Percentiles rank a stretch among this genome's conserved stretches.
These are phyloP conservation scores for Equus quagga DNA, from an alignment of 2,113 vertebrate genomes.

Conservation along the genomic window DNA sequence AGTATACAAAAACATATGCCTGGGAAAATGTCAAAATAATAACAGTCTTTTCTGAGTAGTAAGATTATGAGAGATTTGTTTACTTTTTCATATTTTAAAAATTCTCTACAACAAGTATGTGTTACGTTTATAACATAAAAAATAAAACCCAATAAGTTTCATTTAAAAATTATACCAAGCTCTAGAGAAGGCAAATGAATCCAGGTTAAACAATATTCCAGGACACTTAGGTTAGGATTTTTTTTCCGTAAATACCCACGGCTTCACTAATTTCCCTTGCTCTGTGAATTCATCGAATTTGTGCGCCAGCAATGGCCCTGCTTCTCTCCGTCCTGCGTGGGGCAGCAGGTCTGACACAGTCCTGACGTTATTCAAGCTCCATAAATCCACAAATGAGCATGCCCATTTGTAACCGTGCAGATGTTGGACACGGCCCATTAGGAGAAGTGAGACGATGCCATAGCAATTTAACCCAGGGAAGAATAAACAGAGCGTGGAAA, in stretches of 20 bases:
- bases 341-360: not conserved
- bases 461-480: conserved; percentile 12
- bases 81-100: conserved; percentile 6
- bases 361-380: conserved; percentile 9
- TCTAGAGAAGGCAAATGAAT: not conserved
- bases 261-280: not conserved
- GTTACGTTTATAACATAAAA: not conserved
- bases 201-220: not conserved
- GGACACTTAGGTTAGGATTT: not conserved
- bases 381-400: not conserved
- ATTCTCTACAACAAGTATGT: not conserved
- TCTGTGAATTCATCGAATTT: not conserved
- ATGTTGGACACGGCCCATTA: conserved; percentile 69
- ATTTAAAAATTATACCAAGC: not conserved
- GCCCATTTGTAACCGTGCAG: not conserved
- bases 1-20: not conserved
- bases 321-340: not conserved
- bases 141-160: not conserved
- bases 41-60: not conserved
- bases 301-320: not conserved
- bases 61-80: not conserved
- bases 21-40: not conserved
- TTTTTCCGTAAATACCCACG: not conserved
- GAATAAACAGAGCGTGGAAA: conserved; percentile 69
- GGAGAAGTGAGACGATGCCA: not conserved